Conservation (phyloP, 2,888 invertebrate genomes). For the Ophonus ardosiacus region DNA sequence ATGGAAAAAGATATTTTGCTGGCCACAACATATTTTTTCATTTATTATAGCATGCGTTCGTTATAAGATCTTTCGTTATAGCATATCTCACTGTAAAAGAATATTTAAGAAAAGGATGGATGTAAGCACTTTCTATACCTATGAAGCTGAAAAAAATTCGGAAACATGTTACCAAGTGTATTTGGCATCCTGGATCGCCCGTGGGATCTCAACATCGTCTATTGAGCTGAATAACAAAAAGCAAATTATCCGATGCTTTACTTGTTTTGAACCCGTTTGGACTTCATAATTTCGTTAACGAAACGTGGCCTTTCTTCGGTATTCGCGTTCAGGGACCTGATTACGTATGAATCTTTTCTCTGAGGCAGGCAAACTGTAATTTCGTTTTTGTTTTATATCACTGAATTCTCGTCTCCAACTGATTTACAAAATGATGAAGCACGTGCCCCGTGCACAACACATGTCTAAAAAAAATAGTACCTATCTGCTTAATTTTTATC, state of each 20-base stretch:
- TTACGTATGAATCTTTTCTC: constrained; percentile 57
- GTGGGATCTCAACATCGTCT: not conserved
- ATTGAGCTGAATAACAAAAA: constrained; percentile 55
- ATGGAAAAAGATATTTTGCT: no score
- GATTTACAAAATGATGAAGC: constrained; percentile 36
- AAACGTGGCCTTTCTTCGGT: constrained; percentile 40
- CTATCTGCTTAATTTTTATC: no score
- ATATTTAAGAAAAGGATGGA: no score
- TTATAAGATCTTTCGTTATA: no score
- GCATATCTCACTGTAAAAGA: no score
- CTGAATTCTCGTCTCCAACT: not conserved
- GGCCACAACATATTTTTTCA: no score
- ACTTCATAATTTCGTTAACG: constrained; percentile 58
- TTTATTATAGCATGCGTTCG: no score
- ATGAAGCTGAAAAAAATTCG: not conserved
- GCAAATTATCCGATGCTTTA: constrained; percentile 41
- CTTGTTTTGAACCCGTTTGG: constrained; percentile 45
- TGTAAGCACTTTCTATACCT: no score
- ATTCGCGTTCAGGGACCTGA: constrained; percentile 24
- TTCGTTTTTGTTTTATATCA: constrained; percentile 56
- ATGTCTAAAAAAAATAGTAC: no score
- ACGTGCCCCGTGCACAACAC: no score
- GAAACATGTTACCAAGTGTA: not conserved
- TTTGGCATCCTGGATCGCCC: not conserved
- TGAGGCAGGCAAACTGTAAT: constrained; percentile 34